These are phyloP conservation scores for Callorhinus ursinus DNA, from an alignment of 2,113 vertebrate genomes.

Conservation along the genomic window DNA sequence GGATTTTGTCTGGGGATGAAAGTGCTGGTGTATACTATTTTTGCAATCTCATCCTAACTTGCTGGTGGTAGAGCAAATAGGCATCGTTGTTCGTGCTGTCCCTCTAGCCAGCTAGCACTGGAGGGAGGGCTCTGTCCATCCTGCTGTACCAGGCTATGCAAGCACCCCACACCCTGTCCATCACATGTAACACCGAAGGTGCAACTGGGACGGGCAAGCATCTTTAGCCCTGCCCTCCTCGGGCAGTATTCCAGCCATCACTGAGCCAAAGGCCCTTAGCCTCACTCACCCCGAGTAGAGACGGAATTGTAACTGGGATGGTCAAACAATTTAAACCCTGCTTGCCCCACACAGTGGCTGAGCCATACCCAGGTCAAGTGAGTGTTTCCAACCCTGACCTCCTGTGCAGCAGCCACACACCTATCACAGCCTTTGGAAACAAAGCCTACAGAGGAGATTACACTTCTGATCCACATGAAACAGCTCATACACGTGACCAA, in stretches of 20 bases:
- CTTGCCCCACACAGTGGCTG: not conserved
- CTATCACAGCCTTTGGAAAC: not conserved
- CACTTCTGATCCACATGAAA: not conserved
- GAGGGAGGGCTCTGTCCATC: not conserved
- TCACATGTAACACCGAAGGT: not conserved
- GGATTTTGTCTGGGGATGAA: not conserved
- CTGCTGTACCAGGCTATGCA: not conserved
- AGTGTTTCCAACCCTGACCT: not conserved
- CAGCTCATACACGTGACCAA: not conserved
- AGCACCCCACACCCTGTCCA: not conserved
- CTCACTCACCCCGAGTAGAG: not conserved
- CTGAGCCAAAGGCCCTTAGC: not conserved
- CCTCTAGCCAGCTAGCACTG: not conserved
- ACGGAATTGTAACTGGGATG: not conserved
- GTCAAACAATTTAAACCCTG: not conserved
- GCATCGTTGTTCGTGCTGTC: not conserved
- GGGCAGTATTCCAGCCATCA: not conserved
- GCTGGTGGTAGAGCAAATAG: not conserved
- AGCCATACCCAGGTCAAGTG: not conserved
- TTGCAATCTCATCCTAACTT: not conserved
- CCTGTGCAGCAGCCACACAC: not conserved
- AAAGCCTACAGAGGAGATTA: not conserved
- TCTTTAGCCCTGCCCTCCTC: not conserved
- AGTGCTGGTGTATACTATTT: not conserved
- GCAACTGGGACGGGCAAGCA: not conserved